Evolutionary conservation across 2,113 vertebrate species (phyloP).

Genomic region (Pseudopodoces humilis): DNA sequence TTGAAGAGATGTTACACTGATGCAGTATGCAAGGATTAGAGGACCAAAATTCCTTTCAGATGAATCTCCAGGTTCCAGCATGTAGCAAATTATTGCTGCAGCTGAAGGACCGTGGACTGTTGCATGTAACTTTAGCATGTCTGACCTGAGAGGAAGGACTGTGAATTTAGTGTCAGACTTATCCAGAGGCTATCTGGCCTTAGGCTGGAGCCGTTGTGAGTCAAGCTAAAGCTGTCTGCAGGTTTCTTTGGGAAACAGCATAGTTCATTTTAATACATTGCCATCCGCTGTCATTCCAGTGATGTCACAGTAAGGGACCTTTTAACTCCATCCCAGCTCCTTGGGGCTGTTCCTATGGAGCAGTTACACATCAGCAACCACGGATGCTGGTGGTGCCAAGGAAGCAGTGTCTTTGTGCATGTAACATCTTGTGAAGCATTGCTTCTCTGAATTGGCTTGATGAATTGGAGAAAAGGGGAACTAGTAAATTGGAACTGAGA

Average conservation of each 20-base stretch:
- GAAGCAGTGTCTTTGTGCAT: background rate
- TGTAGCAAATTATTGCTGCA: background rate
- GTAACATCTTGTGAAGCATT: background rate
- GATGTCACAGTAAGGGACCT: background rate
- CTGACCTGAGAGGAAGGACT: background rate
- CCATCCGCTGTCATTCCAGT: background rate
- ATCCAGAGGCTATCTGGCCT: background rate
- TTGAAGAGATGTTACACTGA: slow-evolving; percentile 16
- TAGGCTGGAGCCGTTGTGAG: fast-evolving
- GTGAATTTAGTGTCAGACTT: background rate
- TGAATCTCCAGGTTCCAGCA: slow-evolving; percentile 1
- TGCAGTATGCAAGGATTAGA: slow-evolving; percentile 14
- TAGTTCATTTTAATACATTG: background rate
- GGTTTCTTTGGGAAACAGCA: background rate
- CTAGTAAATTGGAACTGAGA: background rate
- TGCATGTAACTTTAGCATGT: background rate
- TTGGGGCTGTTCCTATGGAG: background rate
- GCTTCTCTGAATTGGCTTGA: background rate
- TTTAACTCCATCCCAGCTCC: background rate
- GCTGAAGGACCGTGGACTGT: background rate
- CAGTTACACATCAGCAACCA: background rate
- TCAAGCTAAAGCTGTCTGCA: background rate
- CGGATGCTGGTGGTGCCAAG: fast-evolving
- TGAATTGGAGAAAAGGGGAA: background rate
- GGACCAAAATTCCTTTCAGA: slow-evolving; percentile 10